A percentile compares a stretch with the other conserved stretches of the same genome.
These are phyloP conservation scores for Amiota mariae DNA, from an alignment of 2,888 invertebrate species.

Conservation along the genomic window DNA sequence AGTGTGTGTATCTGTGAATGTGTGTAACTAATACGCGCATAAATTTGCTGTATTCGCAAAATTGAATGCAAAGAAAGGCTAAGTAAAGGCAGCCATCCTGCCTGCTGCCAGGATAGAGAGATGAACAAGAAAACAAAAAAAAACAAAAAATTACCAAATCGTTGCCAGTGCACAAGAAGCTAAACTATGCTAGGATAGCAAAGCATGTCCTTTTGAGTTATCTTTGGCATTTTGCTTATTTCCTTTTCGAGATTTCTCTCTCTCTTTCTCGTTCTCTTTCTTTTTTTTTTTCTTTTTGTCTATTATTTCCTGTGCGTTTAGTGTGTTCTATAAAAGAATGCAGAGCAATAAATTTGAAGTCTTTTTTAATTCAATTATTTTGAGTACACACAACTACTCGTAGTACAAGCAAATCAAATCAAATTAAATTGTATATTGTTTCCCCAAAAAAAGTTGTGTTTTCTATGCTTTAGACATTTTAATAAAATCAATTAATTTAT, in stretches of 20 bases:
- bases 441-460: background rate
- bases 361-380: conserved; percentile 19
- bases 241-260: no score
- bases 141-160: background rate
- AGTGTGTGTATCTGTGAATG: no score
- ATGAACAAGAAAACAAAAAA: background rate
- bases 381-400: no score
- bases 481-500: background rate
- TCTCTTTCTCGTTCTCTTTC: no score
- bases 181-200: background rate
- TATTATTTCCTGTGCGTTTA: background rate
- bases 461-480: background rate
- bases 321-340: background rate
- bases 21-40: conserved; percentile 3
- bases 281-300: background rate
- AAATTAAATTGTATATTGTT: background rate
- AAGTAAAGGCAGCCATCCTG: background rate
- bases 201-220: conserved; percentile 13
- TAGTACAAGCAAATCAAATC: no score
- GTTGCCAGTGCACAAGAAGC: background rate
- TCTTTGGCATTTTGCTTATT: conserved; percentile 24
- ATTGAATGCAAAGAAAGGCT: conserved; percentile 10
- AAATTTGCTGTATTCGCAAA: conserved; percentile 30
- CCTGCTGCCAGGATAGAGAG: no score
- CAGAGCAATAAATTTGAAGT: conserved; percentile 12